Conservation (phyloP, 2,113 vertebrate species). For the Epinephelus moara region DNA sequence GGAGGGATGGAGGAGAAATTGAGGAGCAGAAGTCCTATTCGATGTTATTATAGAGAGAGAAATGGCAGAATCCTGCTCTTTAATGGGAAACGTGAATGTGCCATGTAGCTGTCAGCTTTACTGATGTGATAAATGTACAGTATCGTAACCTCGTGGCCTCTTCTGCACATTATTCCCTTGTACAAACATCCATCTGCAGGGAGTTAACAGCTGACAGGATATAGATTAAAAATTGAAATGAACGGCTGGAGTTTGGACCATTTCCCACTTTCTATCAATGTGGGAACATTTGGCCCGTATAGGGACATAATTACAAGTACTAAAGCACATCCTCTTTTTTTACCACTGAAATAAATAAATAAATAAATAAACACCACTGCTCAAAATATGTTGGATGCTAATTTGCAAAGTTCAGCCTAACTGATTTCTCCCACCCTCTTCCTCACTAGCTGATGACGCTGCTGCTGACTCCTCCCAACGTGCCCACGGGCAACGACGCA, state of each 20-base stretch:
- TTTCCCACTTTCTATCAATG: neutral
- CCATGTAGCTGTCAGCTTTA: constrained; percentile 62
- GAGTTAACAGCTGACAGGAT: constrained; percentile 37
- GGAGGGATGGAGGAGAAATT: constrained; percentile 2
- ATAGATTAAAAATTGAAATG: constrained; percentile 45
- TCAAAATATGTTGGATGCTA: neutral
- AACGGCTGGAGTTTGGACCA: neutral
- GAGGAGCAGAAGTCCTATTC: constrained; percentile 15
- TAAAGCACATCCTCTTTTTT: too few relatives aligned
- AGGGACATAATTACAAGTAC: too few relatives aligned
- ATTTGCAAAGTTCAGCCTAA: neutral
- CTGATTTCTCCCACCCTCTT: neutral
- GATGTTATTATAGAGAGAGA: neutral
- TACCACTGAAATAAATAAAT: neutral
- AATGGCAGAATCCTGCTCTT: constrained; percentile 28
- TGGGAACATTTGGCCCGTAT: neutral
- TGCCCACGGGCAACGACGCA: constrained; percentile 84
- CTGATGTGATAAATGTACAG: constrained; percentile 64
- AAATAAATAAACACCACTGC: neutral
- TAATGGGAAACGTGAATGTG: constrained; percentile 47
- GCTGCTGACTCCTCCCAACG: constrained; percentile 91
- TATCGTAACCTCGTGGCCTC: constrained; percentile 36
- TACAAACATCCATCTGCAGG: constrained; percentile 54
- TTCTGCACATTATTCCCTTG: constrained; percentile 35
- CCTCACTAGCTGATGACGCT: constrained; percentile 91